Percentiles rank a stretch among this genome's conserved stretches.
Evolutionary conservation across 2,797 vertebrate genomes (phyloP).

Genomic region (Pseudochaenichthys georgianus): DNA sequence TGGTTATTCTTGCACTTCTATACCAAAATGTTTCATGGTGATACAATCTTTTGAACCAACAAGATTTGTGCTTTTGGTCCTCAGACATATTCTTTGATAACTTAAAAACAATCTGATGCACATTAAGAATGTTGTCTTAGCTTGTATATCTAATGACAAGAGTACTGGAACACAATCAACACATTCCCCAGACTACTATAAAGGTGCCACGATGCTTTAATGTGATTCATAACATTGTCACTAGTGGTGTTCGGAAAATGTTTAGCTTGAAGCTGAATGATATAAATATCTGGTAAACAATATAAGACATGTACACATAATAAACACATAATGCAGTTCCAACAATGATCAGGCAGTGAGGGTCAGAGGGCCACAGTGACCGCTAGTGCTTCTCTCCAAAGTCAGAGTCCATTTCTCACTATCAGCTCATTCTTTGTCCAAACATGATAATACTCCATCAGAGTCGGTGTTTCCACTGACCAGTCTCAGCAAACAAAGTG

Average conservation of each 20-base stretch:
- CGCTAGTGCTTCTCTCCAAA: constrained; percentile 44
- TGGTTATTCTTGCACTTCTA: constrained; percentile 1
- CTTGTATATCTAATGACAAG: constrained; percentile 47
- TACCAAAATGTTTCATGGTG: constrained; percentile 17
- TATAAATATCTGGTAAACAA: constrained; percentile 83
- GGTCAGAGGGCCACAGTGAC: constrained; percentile 49
- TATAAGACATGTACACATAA: constrained; percentile 77
- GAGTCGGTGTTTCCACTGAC: constrained; percentile 48
- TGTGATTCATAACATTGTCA: constrained; percentile 80
- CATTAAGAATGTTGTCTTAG: constrained; percentile 39
- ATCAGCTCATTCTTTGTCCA: constrained; percentile 51
- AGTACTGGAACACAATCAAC: constrained; percentile 61
- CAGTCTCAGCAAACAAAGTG: constrained; percentile 62
- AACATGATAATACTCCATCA: constrained; percentile 53
- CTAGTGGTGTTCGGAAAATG: constrained; percentile 75
- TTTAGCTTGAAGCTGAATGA: constrained; percentile 75
- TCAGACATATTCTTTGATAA: constrained; percentile 45
- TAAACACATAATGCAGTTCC: constrained; percentile 77
- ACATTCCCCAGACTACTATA: constrained; percentile 71
- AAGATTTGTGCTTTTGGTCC: constrained; percentile 64
- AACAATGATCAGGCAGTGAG: constrained; percentile 73
- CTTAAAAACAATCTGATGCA: constrained; percentile 49
- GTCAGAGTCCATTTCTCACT: constrained; percentile 67
- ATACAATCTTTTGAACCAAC: constrained; percentile 35
- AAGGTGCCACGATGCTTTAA: constrained; percentile 82